Conservation (phyloP, 1,140 invertebrate genomes). For the Druon quercuslanigerum region DNA sequence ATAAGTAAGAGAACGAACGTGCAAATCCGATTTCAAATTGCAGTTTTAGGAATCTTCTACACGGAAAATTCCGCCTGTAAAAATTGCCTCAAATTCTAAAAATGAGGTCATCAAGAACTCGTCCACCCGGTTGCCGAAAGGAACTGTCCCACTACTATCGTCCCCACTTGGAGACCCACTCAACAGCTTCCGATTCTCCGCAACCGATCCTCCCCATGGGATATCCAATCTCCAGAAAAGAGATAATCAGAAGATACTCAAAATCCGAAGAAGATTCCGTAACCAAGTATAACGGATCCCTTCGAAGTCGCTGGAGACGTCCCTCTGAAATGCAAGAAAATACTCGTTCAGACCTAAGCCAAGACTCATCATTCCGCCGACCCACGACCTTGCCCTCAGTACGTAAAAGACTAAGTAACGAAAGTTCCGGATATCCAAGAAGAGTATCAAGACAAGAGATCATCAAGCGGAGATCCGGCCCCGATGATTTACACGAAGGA, state of each 20-base stretch:
- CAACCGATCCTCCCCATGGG: conserved; percentile 48
- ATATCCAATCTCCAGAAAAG: conserved; percentile 57
- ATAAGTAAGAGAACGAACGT: too few relatives aligned
- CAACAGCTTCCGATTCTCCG: conserved; percentile 48
- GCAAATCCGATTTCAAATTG: too few relatives aligned
- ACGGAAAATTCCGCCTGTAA: too few relatives aligned
- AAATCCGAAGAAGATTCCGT: conserved; percentile 48
- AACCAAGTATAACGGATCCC: conserved; percentile 47
- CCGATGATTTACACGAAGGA: conserved; percentile 44
- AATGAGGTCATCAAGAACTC: conserved; percentile 7
- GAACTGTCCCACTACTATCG: conserved; percentile 26
- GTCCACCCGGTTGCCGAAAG: conserved; percentile 39
- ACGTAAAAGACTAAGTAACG: conserved; percentile 44
- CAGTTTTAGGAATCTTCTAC: too few relatives aligned
- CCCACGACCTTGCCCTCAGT: conserved; percentile 64
- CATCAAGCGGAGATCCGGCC: conserved; percentile 59
- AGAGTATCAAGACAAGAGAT: conserved; percentile 69
- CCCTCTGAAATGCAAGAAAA: conserved; percentile 32
- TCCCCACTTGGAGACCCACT: conserved; percentile 19
- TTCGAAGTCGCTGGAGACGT: conserved; percentile 42
- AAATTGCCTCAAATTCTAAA: not conserved
- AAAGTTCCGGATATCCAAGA: conserved; percentile 35
- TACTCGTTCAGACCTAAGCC: not conserved
- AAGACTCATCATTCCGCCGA: conserved; percentile 36
- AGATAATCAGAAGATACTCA: conserved; percentile 58